These are phyloP conservation scores for Excalfactoria chinensis DNA, from an alignment of 2,113 vertebrate species.

Conservation along the genomic window DNA sequence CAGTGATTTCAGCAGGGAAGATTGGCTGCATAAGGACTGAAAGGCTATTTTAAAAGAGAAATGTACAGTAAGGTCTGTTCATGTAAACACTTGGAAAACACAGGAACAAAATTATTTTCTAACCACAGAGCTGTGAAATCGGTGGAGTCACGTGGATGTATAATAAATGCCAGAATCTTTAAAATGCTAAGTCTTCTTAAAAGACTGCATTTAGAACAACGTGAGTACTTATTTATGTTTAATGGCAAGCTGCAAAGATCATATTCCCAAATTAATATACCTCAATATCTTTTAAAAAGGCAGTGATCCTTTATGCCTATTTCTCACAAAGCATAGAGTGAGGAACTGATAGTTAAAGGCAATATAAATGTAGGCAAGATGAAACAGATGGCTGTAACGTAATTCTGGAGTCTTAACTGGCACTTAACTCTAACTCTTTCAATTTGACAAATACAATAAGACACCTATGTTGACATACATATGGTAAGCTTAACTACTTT, in stretches of 20 bases:
- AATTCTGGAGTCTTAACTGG: conserved; percentile 58
- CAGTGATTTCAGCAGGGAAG: conserved; percentile 20
- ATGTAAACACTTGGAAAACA: conserved; percentile 52
- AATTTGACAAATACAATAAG: conserved; percentile 57
- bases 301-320: conserved; percentile 7
- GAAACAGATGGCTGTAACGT: conserved; percentile 52
- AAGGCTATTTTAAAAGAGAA: conserved; percentile 49
- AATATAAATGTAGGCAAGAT: conserved; percentile 50
- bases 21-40: conserved; percentile 9
- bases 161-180: conserved; percentile 17
- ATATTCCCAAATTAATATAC: conserved; percentile 29
- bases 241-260: conserved; percentile 12
- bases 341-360: conserved; percentile 56
- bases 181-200: conserved; percentile 19
- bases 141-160: conserved; percentile 9
- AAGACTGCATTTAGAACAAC: conserved; percentile 35
- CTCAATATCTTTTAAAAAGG: conserved; percentile 33
- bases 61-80: conserved; percentile 52
- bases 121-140: conserved; percentile 42
- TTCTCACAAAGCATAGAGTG: conserved; percentile 42
- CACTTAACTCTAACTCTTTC: conserved; percentile 54
- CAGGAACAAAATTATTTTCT: conserved; percentile 16
- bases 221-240: neutral
- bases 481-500: conserved; percentile 41
- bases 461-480: conserved; percentile 45